Base-by-base conservation (phyloP, 1,140 invertebrate genomes). In the Prorops nasuta region DNA sequence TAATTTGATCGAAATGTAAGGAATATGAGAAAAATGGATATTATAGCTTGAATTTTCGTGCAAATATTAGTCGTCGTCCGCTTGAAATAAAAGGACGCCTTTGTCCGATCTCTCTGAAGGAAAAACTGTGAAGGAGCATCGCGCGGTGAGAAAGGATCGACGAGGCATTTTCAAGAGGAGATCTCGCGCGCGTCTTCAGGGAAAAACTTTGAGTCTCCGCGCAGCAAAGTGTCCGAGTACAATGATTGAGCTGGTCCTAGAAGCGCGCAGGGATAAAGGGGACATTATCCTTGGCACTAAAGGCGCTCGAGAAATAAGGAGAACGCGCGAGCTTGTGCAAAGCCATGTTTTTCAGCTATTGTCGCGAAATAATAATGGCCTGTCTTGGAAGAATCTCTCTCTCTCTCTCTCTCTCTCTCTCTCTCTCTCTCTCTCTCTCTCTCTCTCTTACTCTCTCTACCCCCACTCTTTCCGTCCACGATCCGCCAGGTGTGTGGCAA, bases 261-360 rank as follows among this genome's bases (percentile, higher is more conserved):
- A 53, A 58, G 40, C 60, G 58, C 57, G 59, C 56, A 66, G 55
- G 62, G 60, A 66, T 65, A 56, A 69, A 68, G 58, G n/a, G 64
- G 48, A 70, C 63, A 68, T 67, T 65, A 65, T 67, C 49, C 54
- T 24, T 32, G 44, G 56, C 54, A 61, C 49, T 59, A 67, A 67
- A 63, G 44, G 52, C 42, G 43, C 44, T 38, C 54, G 48, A 63
- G 55, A 59, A 64, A 59, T n/a, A n/a, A 21, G 48, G 49, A 64
- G 51, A 65, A 56, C 57, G 56, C 64, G 61, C 56, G 58, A 67
- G 55, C 64, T 64, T 60, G 58, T 58, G 61, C 56, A 49, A 63
- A 66, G 63, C 55, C 66, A 69, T 63, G 66, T 68, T 68, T 59
- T 67, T 59, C 58, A 56, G 52, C 50, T 41, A 56, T 68, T 70